Evolutionary conservation across 2,113 vertebrate genomes (phyloP), one percentile per base, ranked within the genome.

Genomic region (Cephalopterus ornatus): DNA sequence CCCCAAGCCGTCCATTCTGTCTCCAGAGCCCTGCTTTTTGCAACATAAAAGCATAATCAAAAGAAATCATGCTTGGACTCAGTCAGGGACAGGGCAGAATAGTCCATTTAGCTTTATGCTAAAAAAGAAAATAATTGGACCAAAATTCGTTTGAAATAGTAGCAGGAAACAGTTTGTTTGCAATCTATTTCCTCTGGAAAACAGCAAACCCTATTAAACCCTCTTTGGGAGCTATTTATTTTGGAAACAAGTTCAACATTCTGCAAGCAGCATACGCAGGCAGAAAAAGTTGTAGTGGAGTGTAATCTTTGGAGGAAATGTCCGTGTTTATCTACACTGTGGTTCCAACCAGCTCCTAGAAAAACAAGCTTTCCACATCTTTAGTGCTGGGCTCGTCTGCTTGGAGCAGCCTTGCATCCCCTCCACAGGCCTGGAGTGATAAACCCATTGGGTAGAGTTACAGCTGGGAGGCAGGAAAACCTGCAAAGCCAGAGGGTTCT

Each of bases 101-200:
- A 97, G 97, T 96, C 98, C 97, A 97, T 98, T 98, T 98, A 98
- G 98, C 97, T 98, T 98, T 96, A 98, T 97, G 97, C 95, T 97
- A 97, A 98, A 98, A 97, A 97, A 97, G 96, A 97, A 98, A 98
- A 98, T 98, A 98, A 98, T 97, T 98, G 98, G 97, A 96, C 96
- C 86, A 81, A 98, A 96, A 98, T 98, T 98, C 93, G 52, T 98
- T 98, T 97, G 97, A 98, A 98, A 98, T 97, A 94, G 94, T 96
- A 98, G 97, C 96, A 97, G 97, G 97, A 98, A 98, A 97, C 97
- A 56, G 96, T 97, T 98, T 98, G 96, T 98, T 98, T 98, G 97
- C 98, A 97, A 97, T 97, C 98, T 97, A 97, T 97, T 98, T 97
- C 97, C 92, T 97, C 97, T 89, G 94, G 95, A 97, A 97, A 97